phyloP scores from a whole-genome alignment of 2,797 vertebrate species.

The Uromys caudimaculatus region DNA sequence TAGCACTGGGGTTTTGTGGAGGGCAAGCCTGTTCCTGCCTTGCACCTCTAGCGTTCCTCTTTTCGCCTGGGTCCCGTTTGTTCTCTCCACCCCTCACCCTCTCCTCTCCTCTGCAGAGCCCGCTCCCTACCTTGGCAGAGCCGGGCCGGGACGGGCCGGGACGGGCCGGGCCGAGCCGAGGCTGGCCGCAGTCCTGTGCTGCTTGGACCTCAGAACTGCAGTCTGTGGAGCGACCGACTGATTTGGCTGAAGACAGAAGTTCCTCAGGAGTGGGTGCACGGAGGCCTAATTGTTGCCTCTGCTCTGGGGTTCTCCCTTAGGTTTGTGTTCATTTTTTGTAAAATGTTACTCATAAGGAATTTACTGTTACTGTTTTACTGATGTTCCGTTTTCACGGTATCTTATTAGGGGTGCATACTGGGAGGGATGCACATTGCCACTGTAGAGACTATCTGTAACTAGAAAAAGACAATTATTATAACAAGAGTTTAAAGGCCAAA shows the following conservation, averaged over 20 bases:
- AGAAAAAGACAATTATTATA: background rate
- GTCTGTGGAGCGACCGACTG: background rate
- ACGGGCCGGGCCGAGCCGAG: fast-evolving
- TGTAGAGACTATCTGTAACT: background rate
- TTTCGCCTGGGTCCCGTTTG: background rate
- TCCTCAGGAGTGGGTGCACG: background rate
- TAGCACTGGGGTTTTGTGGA: background rate
- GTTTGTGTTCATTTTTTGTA: background rate
- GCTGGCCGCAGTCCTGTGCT: background rate
- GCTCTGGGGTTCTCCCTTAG: background rate
- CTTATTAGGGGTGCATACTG: background rate
- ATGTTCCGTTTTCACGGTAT: background rate
- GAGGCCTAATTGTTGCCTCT: background rate
- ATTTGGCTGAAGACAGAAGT: background rate
- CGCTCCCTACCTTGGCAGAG: background rate
- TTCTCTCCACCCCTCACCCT: background rate
- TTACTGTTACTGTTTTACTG: background rate
- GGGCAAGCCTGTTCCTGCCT: background rate
- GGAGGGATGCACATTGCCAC: background rate
- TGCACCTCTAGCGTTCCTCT: background rate
- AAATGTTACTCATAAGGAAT: background rate
- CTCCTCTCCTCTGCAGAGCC: background rate
- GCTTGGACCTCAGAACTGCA: background rate
- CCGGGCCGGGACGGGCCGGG: background rate
- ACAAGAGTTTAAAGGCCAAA: background rate